phyloP scores from a whole-genome alignment of 2,797 vertebrate species.

The Allobates femoralis region DNA sequence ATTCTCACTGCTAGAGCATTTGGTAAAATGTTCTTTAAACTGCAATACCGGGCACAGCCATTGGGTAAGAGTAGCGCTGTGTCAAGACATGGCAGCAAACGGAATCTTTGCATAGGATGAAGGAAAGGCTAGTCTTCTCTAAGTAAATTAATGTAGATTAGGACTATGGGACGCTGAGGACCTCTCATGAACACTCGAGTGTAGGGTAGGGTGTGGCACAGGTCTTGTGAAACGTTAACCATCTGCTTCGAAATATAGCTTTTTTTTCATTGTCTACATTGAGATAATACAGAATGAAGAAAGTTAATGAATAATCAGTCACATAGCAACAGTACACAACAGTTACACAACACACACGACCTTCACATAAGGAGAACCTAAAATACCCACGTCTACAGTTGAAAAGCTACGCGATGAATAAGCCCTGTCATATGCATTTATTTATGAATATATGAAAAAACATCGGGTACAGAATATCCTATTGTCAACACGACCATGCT shows the following conservation, averaged over 20 bases:
- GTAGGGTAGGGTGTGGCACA: background rate
- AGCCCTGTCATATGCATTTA: background rate
- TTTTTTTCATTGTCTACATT: background rate
- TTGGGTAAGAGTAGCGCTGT: background rate
- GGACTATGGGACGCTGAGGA: background rate
- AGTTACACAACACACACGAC: background rate
- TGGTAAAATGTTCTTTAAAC: background rate
- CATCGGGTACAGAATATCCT: conserved; percentile 42
- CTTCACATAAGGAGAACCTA: conserved; percentile 17
- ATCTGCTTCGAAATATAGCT: background rate
- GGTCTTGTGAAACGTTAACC: background rate
- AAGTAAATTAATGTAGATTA: background rate
- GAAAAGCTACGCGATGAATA: background rate
- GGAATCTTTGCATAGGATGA: background rate
- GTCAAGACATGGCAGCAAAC: background rate
- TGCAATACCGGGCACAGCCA: background rate
- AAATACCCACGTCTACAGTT: background rate
- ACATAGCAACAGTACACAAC: conserved; percentile 7
- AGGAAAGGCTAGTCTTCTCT: background rate
- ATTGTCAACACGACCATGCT: conserved; percentile 18
- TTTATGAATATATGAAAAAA: background rate
- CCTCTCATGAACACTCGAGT: background rate
- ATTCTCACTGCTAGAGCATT: background rate
- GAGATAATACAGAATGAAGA: background rate
- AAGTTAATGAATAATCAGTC: conserved; percentile 29